A percentile compares a stretch with the other conserved stretches of the same genome.
Conservation (phyloP, 2,113 vertebrate genomes). For the Lampris megalopsis region DNA sequence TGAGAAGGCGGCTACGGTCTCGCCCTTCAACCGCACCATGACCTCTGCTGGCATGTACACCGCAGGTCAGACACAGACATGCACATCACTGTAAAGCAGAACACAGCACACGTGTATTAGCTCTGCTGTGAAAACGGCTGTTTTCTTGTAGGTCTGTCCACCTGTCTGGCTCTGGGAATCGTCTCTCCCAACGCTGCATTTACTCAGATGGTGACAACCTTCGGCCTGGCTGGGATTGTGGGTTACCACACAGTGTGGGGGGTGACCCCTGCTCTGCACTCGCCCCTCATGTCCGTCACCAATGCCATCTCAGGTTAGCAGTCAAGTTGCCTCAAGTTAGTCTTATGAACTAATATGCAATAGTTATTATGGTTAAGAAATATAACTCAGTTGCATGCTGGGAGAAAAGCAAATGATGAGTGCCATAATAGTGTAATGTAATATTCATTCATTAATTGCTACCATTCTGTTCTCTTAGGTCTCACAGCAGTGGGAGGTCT, state of each 20-base stretch:
- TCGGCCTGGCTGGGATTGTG: constrained; percentile 94
- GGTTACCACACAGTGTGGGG: constrained; percentile 99
- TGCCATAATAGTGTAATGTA: neutral
- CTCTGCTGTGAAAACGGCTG: too few relatives aligned
- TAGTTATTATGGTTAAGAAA: neutral
- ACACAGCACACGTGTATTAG: too few relatives aligned
- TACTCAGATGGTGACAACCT: constrained; percentile 96
- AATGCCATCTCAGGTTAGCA: constrained; percentile 96
- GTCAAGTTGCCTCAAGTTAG: neutral
- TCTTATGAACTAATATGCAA: neutral
- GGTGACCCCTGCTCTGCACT: constrained; percentile 95
- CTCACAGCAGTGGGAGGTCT: constrained; percentile 87
- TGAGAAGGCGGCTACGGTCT: constrained; percentile 71
- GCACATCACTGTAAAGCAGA: neutral
- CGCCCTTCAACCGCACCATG: constrained; percentile 78
- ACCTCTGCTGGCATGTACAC: constrained; percentile 77
- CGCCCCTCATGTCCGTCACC: constrained; percentile 97
- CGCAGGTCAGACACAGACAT: constrained; percentile 62
- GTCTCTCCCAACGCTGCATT: constrained; percentile 90
- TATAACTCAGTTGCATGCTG: too few relatives aligned
- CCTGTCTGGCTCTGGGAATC: constrained; percentile 87
- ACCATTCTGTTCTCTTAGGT: constrained; percentile 50
- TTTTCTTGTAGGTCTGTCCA: constrained; percentile 70
- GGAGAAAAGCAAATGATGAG: too few relatives aligned
- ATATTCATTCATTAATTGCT: neutral